Evolutionary conservation across 2,113 vertebrate species (phyloP).

Genomic region (Brachyhypopomus occidentalis): DNA sequence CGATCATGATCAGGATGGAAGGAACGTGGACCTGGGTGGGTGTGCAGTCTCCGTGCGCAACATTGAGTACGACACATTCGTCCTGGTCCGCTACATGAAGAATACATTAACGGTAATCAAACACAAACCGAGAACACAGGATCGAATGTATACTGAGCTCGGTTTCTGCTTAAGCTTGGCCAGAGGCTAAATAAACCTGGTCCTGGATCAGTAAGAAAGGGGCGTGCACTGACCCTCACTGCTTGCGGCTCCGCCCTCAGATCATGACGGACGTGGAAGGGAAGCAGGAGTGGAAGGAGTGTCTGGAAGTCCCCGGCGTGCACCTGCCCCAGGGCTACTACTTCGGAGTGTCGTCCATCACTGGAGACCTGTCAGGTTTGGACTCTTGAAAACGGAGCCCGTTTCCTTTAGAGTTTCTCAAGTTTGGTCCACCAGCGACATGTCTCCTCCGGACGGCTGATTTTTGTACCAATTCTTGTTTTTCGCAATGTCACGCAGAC

Average conservation of each 20-base stretch:
- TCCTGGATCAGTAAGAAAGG: background rate
- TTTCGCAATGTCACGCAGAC: constrained; percentile 69
- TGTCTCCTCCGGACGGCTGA: background rate
- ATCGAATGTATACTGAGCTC: too few relatives aligned
- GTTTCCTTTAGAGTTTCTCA: background rate
- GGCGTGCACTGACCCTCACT: background rate
- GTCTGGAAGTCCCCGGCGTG: constrained; percentile 83
- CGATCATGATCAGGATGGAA: constrained; percentile 86
- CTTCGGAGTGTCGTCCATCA: constrained; percentile 88
- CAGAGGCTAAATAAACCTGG: background rate
- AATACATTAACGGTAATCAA: constrained; percentile 83
- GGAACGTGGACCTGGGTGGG: constrained; percentile 86
- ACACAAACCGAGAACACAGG: background rate
- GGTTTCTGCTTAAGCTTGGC: too few relatives aligned
- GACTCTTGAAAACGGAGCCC: background rate
- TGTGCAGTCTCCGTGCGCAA: constrained; percentile 86
- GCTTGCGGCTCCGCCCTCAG: constrained; percentile 60
- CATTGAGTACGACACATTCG: constrained; percentile 84
- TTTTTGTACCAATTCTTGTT: background rate
- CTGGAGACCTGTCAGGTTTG: constrained; percentile 90
- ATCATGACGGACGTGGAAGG: constrained; percentile 87
- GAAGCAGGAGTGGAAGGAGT: constrained; percentile 87
- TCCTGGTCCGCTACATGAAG: constrained; percentile 88
- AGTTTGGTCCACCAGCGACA: background rate
- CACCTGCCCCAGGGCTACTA: constrained; percentile 84